Evolutionary conservation across 2,113 vertebrate species (phyloP).

Genomic region (Anoura caudifer): DNA sequence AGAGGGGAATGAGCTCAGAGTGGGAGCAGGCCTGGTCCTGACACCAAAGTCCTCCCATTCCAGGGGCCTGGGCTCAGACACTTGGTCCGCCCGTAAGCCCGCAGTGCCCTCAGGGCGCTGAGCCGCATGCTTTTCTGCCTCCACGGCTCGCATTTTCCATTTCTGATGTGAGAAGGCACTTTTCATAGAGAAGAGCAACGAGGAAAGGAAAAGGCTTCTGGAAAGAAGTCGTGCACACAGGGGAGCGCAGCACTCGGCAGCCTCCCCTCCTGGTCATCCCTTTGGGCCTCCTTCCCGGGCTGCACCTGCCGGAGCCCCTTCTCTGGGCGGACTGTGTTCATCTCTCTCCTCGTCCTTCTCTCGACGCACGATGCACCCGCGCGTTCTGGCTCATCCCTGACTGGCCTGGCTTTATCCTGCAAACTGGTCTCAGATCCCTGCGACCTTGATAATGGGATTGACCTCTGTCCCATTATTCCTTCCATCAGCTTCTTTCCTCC

Average conservation of each 20-base stretch:
- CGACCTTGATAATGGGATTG: neutral
- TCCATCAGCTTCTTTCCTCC: neutral
- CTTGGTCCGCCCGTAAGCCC: neutral
- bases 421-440: neutral
- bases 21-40: neutral
- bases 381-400: neutral
- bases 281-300: neutral
- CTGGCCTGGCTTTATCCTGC: neutral
- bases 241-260: neutral
- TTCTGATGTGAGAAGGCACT: neutral
- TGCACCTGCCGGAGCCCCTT: neutral
- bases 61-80: neutral
- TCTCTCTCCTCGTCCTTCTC: neutral
- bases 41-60: neutral
- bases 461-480: neutral
- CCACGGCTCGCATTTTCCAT: neutral
- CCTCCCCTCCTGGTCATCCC: neutral
- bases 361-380: neutral
- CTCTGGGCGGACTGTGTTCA: neutral
- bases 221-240: neutral
- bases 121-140: neutral
- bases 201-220: neutral
- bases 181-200: neutral
- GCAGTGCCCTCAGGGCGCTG: neutral
- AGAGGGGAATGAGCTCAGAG: neutral